Evolutionary conservation across 2,888 invertebrate species (phyloP), one percentile per base, ranked within the genome.

Genomic region (Steinernema carpocapsae): DNA sequence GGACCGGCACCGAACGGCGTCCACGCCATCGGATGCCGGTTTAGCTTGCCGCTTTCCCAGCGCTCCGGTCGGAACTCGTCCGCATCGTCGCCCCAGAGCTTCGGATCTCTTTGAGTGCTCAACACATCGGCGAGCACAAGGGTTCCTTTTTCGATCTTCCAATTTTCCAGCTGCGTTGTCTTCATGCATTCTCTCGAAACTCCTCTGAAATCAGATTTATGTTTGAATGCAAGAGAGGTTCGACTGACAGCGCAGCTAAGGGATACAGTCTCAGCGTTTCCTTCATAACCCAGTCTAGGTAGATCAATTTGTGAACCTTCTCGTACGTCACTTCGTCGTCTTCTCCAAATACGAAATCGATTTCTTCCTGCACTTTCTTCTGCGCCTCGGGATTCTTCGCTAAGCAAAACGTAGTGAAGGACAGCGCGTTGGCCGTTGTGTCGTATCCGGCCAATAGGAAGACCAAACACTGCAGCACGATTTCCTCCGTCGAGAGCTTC

Each of bases 391-490:
- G 77, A 24, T 90, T 86, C 71, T 84, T 83, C 7, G 89, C 89
- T 74, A 90, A 84, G 72, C 89, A 87, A 78, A 88, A 89, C 74
- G 88, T 84, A 12, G 88, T 84, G 79, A 88, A 90, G 1, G 88
- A 87, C 14, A 91, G 82, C 2, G 89, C 85, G 12, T 89, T 89
- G 6, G 90, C 89, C 0, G 90, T 90, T 0, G 91, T 91, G 80
- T 91, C 85, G 72, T 82, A 86, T 14, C 85, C 86, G 70, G 86
- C 86, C 0, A 85, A 64, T 17, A 86, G 74, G 74, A 86, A 85
- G 0, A 85, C 72, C n/a, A 83, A 76, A 42, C 84, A 84, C 17
- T 81, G 78, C 2, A 77, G 74, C 14, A 80, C 76, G 24, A 85
- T 81, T 64, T 86, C 86, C 59, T 83, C 81, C 0, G 75, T 45